phyloP scores from a whole-genome alignment of 1,140 invertebrate species.

The Orius insidiosus region DNA sequence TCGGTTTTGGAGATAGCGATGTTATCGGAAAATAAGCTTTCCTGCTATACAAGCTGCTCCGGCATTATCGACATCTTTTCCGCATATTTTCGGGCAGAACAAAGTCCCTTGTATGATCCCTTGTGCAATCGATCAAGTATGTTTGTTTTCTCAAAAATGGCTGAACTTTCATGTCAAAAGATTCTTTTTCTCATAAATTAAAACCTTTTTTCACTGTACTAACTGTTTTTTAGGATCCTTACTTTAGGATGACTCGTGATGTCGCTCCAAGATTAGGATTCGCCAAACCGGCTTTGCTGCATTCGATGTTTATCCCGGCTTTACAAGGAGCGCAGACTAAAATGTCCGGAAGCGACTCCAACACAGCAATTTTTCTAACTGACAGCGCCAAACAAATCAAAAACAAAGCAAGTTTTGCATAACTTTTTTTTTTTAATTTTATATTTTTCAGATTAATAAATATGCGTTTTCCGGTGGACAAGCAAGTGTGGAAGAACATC shows the following conservation, averaged over 20 bases:
- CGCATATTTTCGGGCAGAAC: constrained; percentile 74
- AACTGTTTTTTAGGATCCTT: constrained; percentile 62
- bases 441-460: constrained; percentile 66
- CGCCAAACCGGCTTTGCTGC: constrained; percentile 85
- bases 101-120: constrained; percentile 88
- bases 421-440: constrained; percentile 7
- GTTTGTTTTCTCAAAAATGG: too few species aligned
- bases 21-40: constrained; percentile 95
- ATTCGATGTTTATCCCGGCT: constrained; percentile 90
- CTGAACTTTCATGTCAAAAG: too few species aligned
- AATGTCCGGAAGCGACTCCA: constrained; percentile 92
- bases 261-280: constrained; percentile 77
- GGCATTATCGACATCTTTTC: constrained; percentile 87
- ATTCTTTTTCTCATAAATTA: too few species aligned
- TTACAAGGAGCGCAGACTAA: constrained; percentile 92
- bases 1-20: constrained; percentile 92
- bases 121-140: constrained; percentile 93
- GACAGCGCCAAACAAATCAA: constrained; percentile 95
- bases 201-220: too few species aligned
- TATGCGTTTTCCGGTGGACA: constrained; percentile 97
- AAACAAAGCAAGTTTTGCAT: constrained; percentile 51
- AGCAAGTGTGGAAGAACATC: constrained; percentile 83
- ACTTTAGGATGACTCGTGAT: constrained; percentile 96
- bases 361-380: constrained; percentile 86
- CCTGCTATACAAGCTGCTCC: constrained; percentile 94